Evolutionary conservation across 2,113 vertebrate species (phyloP).

Genomic region (Neodon shergylaensis): DNA sequence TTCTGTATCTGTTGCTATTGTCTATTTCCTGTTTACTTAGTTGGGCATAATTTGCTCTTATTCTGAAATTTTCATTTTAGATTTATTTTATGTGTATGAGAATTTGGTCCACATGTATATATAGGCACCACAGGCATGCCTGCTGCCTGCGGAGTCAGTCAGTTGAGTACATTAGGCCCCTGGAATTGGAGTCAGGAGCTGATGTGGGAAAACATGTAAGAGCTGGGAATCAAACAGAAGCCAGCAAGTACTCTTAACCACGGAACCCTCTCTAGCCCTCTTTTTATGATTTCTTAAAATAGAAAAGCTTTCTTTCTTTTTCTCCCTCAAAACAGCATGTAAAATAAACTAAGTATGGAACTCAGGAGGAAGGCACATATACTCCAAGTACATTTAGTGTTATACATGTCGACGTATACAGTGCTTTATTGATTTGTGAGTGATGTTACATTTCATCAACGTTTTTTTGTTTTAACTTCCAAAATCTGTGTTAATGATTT

Average conservation of each 20-base stretch:
- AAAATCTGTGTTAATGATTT: background rate
- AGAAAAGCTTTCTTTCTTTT: background rate
- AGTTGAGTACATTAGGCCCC: background rate
- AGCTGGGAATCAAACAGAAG: background rate
- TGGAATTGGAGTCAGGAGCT: background rate
- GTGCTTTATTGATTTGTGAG: background rate
- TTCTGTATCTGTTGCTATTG: background rate
- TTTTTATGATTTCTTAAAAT: background rate
- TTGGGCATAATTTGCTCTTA: background rate
- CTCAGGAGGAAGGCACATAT: background rate
- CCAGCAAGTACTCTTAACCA: background rate
- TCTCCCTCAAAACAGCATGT: background rate
- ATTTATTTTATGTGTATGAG: background rate
- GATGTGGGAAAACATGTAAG: background rate
- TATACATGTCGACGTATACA: background rate
- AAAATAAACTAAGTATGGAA: background rate
- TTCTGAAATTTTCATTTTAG: background rate
- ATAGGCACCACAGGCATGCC: background rate
- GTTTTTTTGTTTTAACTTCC: background rate
- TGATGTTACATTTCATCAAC: background rate
- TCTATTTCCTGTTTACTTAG: constrained; percentile 5
- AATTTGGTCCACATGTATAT: background rate
- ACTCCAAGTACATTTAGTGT: background rate
- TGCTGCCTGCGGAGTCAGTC: background rate
- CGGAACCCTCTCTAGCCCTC: background rate